phyloP scores from a whole-genome alignment of 2,888 invertebrate species.

The Agriopis marginaria region DNA sequence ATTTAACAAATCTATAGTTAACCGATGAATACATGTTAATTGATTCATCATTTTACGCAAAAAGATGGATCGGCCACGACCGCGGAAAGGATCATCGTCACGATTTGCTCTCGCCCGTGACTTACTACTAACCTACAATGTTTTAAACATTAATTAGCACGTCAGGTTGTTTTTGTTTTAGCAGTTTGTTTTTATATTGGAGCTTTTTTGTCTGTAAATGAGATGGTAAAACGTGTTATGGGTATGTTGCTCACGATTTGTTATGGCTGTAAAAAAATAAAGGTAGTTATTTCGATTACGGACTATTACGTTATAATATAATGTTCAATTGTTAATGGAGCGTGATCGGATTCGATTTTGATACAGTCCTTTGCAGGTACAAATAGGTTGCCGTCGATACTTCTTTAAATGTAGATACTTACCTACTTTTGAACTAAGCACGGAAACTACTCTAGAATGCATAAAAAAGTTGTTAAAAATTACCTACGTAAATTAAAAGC shows the following conservation, averaged over 20 bases:
- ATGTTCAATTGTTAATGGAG: constrained; percentile 13
- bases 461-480: background rate
- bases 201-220: constrained; percentile 49
- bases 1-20: constrained; percentile 28
- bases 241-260: constrained; percentile 47
- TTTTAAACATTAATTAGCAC: constrained; percentile 53
- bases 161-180: constrained; percentile 61
- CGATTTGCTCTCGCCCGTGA: constrained; percentile 63
- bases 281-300: constrained; percentile 32
- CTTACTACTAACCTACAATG: constrained; percentile 45
- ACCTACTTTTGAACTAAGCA: too few species aligned
- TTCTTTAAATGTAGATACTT: too few species aligned
- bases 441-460: too few species aligned
- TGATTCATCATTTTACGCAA: constrained; percentile 53
- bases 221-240: constrained; percentile 32
- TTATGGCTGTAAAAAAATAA: constrained; percentile 21
- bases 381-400: background rate
- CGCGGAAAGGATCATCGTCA: constrained; percentile 71
- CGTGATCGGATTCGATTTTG: constrained; percentile 9
- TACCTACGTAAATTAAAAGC: background rate
- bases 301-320: constrained; percentile 14
- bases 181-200: constrained; percentile 44
- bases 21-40: constrained; percentile 54
- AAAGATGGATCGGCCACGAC: constrained; percentile 65
- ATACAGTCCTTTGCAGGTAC: background rate